A percentile compares a stretch with the other conserved stretches of the same genome.
Evolutionary conservation across 2,888 invertebrate genomes (phyloP).

Genomic region (Polia nebulosa): DNA sequence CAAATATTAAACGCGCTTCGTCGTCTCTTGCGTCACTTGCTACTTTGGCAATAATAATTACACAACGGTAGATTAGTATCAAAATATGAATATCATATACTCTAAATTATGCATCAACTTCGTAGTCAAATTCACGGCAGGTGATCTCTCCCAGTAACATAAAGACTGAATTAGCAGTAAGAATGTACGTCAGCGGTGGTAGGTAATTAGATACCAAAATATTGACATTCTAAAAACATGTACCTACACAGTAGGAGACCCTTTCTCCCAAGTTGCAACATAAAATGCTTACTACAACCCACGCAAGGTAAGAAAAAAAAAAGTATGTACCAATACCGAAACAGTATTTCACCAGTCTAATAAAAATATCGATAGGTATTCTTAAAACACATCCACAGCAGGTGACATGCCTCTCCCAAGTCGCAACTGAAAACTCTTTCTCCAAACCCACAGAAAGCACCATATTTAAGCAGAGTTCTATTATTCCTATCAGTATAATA

Average conservation of each 20-base stretch:
- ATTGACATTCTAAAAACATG: slow-evolving; percentile 1
- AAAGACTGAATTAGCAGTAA: not conserved
- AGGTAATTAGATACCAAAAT: not conserved
- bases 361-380: not conserved
- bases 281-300: not conserved
- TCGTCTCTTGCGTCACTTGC: slow-evolving; percentile 14
- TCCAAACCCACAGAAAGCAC: not conserved
- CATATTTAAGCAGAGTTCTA: not conserved
- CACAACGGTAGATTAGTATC: not conserved
- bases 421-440: not conserved
- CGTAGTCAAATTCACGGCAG: not conserved
- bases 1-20: slow-evolving; percentile 17
- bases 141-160: not conserved
- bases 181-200: not conserved
- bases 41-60: not conserved
- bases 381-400: slow-evolving; percentile 6
- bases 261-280: not conserved
- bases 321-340: not conserved
- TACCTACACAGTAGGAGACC: not conserved
- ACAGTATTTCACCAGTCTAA: not conserved
- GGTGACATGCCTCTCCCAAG: slow-evolving; percentile 28
- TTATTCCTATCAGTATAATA: not conserved
- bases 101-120: not conserved
- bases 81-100: not conserved
- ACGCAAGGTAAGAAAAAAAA: not conserved